Evolutionary conservation across 2,113 vertebrate genomes (phyloP).

Genomic region (Plectropomus leopardus): DNA sequence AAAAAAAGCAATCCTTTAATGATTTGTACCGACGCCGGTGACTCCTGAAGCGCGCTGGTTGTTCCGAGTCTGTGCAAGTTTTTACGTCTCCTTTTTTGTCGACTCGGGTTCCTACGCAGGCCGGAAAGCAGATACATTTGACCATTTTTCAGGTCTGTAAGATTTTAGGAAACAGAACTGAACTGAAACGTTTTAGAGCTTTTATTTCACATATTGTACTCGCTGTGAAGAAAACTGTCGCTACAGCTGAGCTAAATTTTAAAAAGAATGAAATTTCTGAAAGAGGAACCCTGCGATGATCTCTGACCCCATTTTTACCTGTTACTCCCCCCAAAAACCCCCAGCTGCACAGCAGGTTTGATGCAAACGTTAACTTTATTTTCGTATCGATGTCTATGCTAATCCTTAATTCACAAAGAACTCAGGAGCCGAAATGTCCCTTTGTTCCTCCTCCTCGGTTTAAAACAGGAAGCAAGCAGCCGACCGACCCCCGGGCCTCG

Average conservation of each 20-base stretch:
- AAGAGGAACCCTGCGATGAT: conserved; percentile 25
- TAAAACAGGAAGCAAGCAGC: conserved; percentile 2
- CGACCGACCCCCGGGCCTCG: background rate
- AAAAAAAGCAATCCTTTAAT: conserved; percentile 48
- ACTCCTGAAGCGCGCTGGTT: conserved; percentile 32
- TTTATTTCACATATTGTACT: background rate
- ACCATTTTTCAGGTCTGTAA: background rate
- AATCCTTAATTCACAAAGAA: conserved; percentile 88
- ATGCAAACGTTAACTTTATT: conserved; percentile 70
- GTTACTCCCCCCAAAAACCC: background rate
- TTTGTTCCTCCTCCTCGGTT: conserved; percentile 33
- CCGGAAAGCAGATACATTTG: background rate
- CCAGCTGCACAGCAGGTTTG: conserved; percentile 69
- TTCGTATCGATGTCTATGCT: conserved; percentile 76
- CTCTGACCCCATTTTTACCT: conserved; percentile 5
- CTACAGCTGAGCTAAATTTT: rapidly evolving
- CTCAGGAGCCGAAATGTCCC: conserved; percentile 90
- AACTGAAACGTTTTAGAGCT: background rate
- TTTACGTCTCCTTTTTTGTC: background rate
- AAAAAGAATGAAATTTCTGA: background rate
- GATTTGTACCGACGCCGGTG: conserved; percentile 55
- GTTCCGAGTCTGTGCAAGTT: conserved; percentile 16
- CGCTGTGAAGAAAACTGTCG: background rate
- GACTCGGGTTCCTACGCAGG: conserved; percentile 43
- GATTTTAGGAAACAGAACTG: background rate